phyloP scores from a whole-genome alignment of 1,140 invertebrate species.

The Lysiphlebus fabarum region DNA sequence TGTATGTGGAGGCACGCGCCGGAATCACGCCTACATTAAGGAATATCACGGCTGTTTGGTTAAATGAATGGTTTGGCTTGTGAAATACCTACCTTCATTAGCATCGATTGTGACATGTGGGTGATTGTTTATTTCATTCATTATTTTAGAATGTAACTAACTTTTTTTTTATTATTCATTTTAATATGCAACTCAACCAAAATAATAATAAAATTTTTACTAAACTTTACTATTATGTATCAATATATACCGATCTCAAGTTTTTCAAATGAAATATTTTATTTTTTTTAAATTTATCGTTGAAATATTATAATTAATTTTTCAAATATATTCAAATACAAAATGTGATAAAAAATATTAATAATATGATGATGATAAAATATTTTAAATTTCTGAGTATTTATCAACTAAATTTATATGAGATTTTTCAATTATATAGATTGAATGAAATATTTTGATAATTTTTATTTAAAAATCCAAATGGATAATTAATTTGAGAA shows the following conservation, averaged over 20 bases:
- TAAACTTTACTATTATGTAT: background rate
- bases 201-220: background rate
- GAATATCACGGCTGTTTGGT: slow-evolving; percentile 15
- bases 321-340: too few species aligned
- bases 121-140: slow-evolving; percentile 37
- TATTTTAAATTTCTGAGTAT: too few species aligned
- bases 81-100: slow-evolving; percentile 34
- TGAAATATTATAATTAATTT: too few species aligned
- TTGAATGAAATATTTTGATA: too few species aligned
- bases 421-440: too few species aligned
- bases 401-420: too few species aligned
- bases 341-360: too few species aligned
- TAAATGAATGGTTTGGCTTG: slow-evolving; percentile 8
- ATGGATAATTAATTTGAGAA: too few species aligned
- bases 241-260: background rate
- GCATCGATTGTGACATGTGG: slow-evolving; percentile 39
- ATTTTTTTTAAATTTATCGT: too few species aligned
- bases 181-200: background rate
- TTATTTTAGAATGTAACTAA: slow-evolving; percentile 9
- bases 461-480: too few species aligned
- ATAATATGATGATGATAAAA: too few species aligned
- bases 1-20: slow-evolving; percentile 24
- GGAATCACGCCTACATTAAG: slow-evolving; percentile 21
- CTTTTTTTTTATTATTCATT: slow-evolving; percentile 10
- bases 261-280: background rate